Base-by-base conservation (phyloP, 2,888 invertebrate genomes). In the Amiota mariae region DNA sequence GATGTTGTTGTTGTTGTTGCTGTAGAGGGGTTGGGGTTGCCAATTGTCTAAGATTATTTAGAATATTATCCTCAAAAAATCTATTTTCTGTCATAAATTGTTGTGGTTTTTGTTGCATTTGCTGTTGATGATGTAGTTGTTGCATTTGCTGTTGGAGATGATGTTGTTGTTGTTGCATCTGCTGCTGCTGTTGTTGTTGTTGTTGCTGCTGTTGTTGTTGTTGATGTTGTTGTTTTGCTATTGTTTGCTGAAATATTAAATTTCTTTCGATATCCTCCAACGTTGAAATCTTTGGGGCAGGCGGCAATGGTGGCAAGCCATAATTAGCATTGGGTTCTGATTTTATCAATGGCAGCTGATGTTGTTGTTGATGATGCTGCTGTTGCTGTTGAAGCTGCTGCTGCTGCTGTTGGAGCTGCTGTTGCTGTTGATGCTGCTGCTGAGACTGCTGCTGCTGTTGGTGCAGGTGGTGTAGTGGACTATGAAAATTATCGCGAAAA, bases 201-300 rank as follows among this genome's bases (percentile, higher is more conserved):
- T 78, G 78, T 59, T 82, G 79, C 20, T 78, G 79, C 18, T 80
- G 77, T 20, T 80, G 80, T 15, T 77, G 78, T 56, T 79, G 82
- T 15, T 79, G 77, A 64, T 78, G 80, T 4, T 80, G 81, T 56
- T 84, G 84, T 48, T 88, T 87, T 20, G 86, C 82, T 56, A 85
- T 82, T 54, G 88, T 80, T 70, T 89, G 88, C 76, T 90, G 90
- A 51, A 85, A 88, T 51, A 89, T 88, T 54, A 90, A 81, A 74
- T 89, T 90, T 11, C 90, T 84, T 78, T 90, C 90, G 73, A 90
- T 88, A 74, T 90, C 90, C 77, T 90, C 90, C 1, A 90, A 81
- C 8, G 90, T 89, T 24, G 88, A 86, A 56, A 90, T 89, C 81
- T 90, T 90, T 0, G 86, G 85, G 6, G 84, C 79, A 67, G 80